Conservation (phyloP, 2,888 invertebrate genomes). For the Xylota segnis region DNA sequence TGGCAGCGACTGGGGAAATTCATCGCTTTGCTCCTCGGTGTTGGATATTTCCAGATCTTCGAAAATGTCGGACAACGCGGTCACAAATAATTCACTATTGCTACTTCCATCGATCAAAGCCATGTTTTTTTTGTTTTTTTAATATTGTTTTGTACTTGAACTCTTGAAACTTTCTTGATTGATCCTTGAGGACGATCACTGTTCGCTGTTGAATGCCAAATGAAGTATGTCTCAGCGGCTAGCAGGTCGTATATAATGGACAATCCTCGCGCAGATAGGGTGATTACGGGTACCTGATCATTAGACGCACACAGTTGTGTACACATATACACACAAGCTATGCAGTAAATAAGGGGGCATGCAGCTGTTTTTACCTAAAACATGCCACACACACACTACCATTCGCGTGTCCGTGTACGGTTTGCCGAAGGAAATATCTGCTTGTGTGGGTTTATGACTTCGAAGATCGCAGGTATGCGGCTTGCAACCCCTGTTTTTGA, state of each 20-base stretch:
- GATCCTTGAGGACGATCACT: constrained; percentile 10
- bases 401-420: background rate
- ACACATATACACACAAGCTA: background rate
- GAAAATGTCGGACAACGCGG: constrained; percentile 51
- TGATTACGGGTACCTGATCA: constrained; percentile 6
- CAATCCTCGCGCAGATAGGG: background rate
- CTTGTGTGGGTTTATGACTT: background rate
- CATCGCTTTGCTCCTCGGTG: constrained; percentile 36
- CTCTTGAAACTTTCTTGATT: constrained; percentile 4
- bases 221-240: constrained; percentile 20
- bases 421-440: background rate
- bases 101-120: constrained; percentile 24
- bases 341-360: constrained; percentile 1
- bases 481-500: constrained; percentile 15
- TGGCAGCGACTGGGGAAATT: constrained; percentile 14
- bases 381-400: background rate
- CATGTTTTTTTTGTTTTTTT: constrained; percentile 17
- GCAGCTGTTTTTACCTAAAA: constrained; percentile 27
- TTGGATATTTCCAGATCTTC: constrained; percentile 47
- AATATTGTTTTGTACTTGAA: background rate
- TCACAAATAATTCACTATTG: constrained; percentile 49
- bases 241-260: constrained; percentile 45
- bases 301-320: background rate
- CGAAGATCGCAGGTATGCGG: constrained; percentile 18
- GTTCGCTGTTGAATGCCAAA: constrained; percentile 28